phyloP scores from a whole-genome alignment of 2,113 vertebrate genomes.

The Brienomyrus longianalis region DNA sequence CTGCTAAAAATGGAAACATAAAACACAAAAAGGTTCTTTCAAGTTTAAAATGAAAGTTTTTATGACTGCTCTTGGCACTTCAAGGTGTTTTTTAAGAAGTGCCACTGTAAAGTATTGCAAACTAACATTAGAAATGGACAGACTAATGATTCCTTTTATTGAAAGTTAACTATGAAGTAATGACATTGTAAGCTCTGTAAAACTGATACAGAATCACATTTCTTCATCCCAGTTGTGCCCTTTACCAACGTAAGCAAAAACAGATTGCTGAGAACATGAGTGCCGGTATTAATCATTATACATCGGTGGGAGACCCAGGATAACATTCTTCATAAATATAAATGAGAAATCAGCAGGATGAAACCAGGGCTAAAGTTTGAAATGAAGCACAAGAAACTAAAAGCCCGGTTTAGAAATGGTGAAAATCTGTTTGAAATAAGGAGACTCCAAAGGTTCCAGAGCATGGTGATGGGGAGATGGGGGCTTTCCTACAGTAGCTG shows the following conservation, averaged over 20 bases:
- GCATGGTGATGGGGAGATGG: background rate
- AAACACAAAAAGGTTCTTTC: background rate
- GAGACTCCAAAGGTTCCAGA: background rate
- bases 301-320: background rate
- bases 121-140: background rate
- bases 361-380: background rate
- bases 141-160: background rate
- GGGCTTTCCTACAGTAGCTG: background rate
- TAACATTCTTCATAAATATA: background rate
- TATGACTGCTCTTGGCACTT: background rate
- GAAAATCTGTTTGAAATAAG: background rate
- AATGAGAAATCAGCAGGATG: background rate
- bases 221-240: background rate
- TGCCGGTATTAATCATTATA: background rate
- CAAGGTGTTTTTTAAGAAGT: background rate
- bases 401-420: background rate
- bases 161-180: background rate
- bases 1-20: background rate
- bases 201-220: background rate
- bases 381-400: background rate
- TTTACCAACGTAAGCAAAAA: background rate
- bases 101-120: background rate
- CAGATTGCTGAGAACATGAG: background rate
- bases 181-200: background rate
- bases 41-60: background rate